Base-by-base conservation (phyloP, 2,888 invertebrate genomes). In the Glomeris marginata region DNA sequence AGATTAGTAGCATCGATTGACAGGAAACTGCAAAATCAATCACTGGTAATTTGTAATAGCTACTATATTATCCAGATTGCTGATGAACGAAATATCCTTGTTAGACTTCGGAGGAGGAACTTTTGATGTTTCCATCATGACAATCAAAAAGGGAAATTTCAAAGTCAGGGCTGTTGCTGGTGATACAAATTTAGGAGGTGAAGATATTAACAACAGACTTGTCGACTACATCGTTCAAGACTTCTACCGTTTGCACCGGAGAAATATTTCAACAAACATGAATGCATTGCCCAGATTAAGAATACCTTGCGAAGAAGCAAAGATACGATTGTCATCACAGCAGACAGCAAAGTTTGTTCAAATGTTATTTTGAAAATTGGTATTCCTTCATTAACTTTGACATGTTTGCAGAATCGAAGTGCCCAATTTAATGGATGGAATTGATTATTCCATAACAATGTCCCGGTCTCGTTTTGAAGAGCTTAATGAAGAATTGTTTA, bases 381-480 rank as follows among this genome's bases (percentile, higher is more conserved):
- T 34, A 28, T n/a, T n/a, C 3, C 21, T 5, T 51, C 5, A 21
- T 50, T 2, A 11, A 21, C 28, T 37, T 8, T 10, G 5, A 8
- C 4, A 5, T 28, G 13, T 45, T 54, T 51, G 21, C 37, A 68
- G 63, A 56, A 86, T 95, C 62, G 94, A 95, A 73, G 91, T 95
- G 57, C 94, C 95, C 66, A 5, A 3, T 28, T 28, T 28, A 8
- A 3, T 78, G 61, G 92, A 95, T 67, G 94, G 94, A 55, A 81
- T 90, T 58, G 95, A 98, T 67, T 95, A 91, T 74, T 91, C 92
- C 72, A 90, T 92, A 0, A 85, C 82, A 47, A 84, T 97, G 65
- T 92, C 94, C 15, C 76, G 94, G 61, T 94, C 95, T 52, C 80
- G 92, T 62, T 98, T 98, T 68, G 97, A 98, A 69, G 95, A 97